Conservation (phyloP, 2,888 invertebrate genomes). For the Caenorhabditis doughertyi region DNA sequence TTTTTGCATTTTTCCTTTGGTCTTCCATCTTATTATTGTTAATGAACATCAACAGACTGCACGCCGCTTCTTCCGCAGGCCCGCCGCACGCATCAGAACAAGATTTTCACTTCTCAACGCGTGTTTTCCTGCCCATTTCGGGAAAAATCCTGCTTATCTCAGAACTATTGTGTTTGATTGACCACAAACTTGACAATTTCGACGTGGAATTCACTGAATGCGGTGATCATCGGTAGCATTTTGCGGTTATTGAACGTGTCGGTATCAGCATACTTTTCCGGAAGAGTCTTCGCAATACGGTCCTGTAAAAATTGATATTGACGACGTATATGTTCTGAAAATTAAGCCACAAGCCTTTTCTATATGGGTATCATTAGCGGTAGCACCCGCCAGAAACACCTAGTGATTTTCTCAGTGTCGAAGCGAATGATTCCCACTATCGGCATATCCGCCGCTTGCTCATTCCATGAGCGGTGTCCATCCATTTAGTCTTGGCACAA, state of each 20-base stretch:
- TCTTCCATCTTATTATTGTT: no score
- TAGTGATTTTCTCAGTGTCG: no score
- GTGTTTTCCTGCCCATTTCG: slow-evolving; percentile 92
- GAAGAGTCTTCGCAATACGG: slow-evolving; percentile 92
- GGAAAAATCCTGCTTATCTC: slow-evolving; percentile 96
- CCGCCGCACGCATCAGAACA: slow-evolving; percentile 94
- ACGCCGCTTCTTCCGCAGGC: slow-evolving; percentile 95
- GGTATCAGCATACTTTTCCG: slow-evolving; percentile 92
- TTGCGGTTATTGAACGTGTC: slow-evolving; percentile 98
- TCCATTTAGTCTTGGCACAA: slow-evolving; percentile 98
- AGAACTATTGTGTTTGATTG: slow-evolving; percentile 97
- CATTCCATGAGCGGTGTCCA: slow-evolving; percentile 99
- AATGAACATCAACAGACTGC: no score
- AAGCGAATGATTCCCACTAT: no score
- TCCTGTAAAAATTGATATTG: no score
- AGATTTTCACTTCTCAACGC: slow-evolving; percentile 86
- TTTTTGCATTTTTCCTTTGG: no score
- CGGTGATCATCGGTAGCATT: slow-evolving; percentile 98
- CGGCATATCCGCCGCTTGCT: slow-evolving; percentile 98
- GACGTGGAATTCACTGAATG: slow-evolving; percentile 96
- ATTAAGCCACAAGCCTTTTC: slow-evolving; percentile 87
- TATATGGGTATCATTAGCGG: slow-evolving; percentile 94
- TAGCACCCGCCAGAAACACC: slow-evolving; percentile 93
- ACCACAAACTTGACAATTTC: slow-evolving; percentile 99
- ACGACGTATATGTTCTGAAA: neutral